phyloP scores from a whole-genome alignment of 2,797 vertebrate species.

The Helicolenus hilgendorfi region DNA sequence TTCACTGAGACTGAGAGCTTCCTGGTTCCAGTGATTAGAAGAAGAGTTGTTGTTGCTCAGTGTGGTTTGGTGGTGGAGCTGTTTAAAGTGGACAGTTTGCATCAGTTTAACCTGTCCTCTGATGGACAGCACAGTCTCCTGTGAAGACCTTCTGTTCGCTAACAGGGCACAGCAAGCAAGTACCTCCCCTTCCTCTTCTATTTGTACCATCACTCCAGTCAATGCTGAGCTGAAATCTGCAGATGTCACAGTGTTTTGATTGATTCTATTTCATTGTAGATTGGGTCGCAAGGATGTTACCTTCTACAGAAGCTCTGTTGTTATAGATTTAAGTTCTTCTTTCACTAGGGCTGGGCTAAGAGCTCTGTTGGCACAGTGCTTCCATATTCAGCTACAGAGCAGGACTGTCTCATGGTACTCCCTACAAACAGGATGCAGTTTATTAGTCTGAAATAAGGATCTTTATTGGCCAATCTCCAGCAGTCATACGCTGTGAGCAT shows the following conservation, averaged over 20 bases:
- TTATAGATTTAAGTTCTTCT: not conserved
- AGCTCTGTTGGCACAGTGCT: not conserved
- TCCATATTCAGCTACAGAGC: not conserved
- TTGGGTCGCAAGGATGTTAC: not conserved
- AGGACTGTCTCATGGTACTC: not conserved
- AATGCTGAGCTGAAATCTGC: not conserved
- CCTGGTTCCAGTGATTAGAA: not conserved
- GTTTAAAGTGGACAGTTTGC: slow-evolving; percentile 2
- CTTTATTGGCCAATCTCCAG: not conserved
- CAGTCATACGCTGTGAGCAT: not conserved
- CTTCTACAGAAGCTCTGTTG: not conserved
- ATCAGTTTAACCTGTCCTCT: not conserved
- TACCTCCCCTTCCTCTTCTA: not conserved
- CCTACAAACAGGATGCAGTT: too few relatives aligned
- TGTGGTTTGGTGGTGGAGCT: not conserved
- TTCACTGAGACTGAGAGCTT: slow-evolving; percentile 32
- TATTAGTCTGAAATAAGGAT: not conserved
- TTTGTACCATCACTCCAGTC: not conserved
- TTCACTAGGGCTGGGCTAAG: not conserved
- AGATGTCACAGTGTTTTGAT: not conserved
- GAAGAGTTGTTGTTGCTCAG: not conserved
- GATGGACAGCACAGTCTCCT: not conserved
- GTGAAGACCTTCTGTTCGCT: not conserved
- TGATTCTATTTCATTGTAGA: not conserved
- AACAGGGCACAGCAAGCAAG: not conserved